These are phyloP conservation scores for Lerista edwardsae DNA, from an alignment of 2,797 vertebrate species.

Conservation along the genomic window DNA sequence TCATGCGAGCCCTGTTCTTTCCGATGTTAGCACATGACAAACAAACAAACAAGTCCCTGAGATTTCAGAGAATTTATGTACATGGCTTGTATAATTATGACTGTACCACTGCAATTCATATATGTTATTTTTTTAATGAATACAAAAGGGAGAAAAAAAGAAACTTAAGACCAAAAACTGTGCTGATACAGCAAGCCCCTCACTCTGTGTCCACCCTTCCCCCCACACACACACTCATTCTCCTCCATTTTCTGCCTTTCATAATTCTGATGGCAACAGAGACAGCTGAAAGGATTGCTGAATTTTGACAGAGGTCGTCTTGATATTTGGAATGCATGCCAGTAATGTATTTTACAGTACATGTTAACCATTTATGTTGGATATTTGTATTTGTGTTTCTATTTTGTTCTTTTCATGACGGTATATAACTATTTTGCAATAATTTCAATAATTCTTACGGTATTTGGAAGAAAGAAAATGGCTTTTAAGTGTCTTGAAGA, in stretches of 20 bases:
- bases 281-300: conserved; percentile 69
- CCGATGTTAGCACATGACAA: conserved; percentile 53
- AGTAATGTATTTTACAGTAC: conserved; percentile 81
- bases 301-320: conserved; percentile 74
- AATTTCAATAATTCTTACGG: conserved; percentile 77
- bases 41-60: conserved; percentile 21
- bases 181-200: conserved; percentile 75
- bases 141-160: conserved; percentile 61
- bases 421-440: conserved; percentile 82
- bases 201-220: not conserved
- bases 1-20: conserved; percentile 80
- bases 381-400: conserved; percentile 83
- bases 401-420: conserved; percentile 78
- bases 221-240: not conserved
- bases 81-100: conserved; percentile 66
- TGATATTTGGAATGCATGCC: conserved; percentile 81
- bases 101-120: conserved; percentile 68
- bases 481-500: conserved; percentile 86
- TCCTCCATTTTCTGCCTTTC: conserved; percentile 52
- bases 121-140: conserved; percentile 71
- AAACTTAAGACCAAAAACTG: conserved; percentile 85
- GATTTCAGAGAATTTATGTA: conserved; percentile 57
- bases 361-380: conserved; percentile 79
- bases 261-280: conserved; percentile 61
- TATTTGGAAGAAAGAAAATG: conserved; percentile 83